phyloP scores from a whole-genome alignment of 2,797 vertebrate genomes.

The Poecilia gillii region DNA sequence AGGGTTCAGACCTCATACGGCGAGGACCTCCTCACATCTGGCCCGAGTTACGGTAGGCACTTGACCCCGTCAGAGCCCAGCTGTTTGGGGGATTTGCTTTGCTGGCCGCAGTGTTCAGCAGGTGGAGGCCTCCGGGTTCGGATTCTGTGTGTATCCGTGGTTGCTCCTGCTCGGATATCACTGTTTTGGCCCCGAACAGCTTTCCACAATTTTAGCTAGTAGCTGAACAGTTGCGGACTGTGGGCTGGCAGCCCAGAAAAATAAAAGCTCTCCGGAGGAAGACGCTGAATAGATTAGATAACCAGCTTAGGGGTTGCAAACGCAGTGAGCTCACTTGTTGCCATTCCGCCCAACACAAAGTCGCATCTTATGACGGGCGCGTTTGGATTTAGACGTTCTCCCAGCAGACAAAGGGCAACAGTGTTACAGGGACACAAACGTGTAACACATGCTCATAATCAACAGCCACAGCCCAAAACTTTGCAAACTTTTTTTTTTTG shows the following conservation, averaged over 20 bases:
- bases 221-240: slow-evolving; percentile 26
- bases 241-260: slow-evolving; percentile 49
- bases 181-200: background rate
- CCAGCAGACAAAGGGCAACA: slow-evolving; percentile 41
- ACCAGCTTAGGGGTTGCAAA: slow-evolving; percentile 41
- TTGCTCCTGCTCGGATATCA: slow-evolving; percentile 19
- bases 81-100: slow-evolving; percentile 69
- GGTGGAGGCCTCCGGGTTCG: slow-evolving; percentile 39
- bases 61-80: slow-evolving; percentile 65
- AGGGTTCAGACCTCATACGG: slow-evolving; percentile 61
- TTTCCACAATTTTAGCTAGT: slow-evolving; percentile 38
- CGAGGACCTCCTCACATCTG: slow-evolving; percentile 72
- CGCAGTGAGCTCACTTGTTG: slow-evolving; percentile 35
- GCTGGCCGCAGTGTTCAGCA: slow-evolving; percentile 41
- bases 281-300: slow-evolving; percentile 69
- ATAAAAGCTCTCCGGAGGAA: slow-evolving; percentile 64
- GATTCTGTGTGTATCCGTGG: slow-evolving; percentile 28
- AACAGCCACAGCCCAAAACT: slow-evolving; percentile 45
- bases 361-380: slow-evolving; percentile 23
- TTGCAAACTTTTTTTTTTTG: slow-evolving; percentile 36
- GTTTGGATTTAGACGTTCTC: slow-evolving; percentile 41
- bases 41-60: slow-evolving; percentile 71
- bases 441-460: slow-evolving; percentile 52
- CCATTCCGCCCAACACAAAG: slow-evolving; percentile 33
- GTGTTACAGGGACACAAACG: slow-evolving; percentile 45